phyloP scores from a whole-genome alignment of 2,888 invertebrate species.

The Brachylomia viminalis region DNA sequence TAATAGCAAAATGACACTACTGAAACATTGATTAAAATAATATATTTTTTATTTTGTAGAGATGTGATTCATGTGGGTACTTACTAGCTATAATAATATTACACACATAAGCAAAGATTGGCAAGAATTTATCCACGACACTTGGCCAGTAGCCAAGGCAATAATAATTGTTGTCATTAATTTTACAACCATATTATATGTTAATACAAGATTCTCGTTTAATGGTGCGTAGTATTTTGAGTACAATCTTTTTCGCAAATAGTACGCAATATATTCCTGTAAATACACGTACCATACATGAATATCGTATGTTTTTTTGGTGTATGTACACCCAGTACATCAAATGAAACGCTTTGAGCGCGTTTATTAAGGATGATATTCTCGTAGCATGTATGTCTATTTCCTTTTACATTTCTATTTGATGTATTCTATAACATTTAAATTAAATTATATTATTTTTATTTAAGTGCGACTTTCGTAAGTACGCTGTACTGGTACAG shows the following conservation, averaged over 20 bases:
- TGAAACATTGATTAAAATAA: slow-evolving; percentile 10
- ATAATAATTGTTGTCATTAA: slow-evolving; percentile 62
- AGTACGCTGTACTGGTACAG: no score
- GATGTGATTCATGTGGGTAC: neutral
- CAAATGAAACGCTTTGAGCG: no score
- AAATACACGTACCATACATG: neutral
- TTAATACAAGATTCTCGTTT: slow-evolving; percentile 51
- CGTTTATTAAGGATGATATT: no score
- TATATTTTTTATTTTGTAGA: neutral
- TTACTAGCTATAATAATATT: slow-evolving; percentile 34
- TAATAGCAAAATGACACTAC: neutral
- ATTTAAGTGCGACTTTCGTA: no score
- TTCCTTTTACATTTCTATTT: no score
- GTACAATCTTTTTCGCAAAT: slow-evolving; percentile 26
- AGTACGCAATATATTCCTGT: neutral
- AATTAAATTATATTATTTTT: no score
- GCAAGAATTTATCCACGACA: slow-evolving; percentile 56
- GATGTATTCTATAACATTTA: no score
- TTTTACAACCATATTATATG: slow-evolving; percentile 61
- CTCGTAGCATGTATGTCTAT: no score
- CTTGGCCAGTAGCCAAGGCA: slow-evolving; percentile 58
- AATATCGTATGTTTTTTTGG: no score
- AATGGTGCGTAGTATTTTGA: slow-evolving; percentile 54
- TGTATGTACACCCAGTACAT: no score
- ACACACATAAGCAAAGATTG: slow-evolving; percentile 50